A percentile compares a stretch with the other conserved stretches of the same genome.
phyloP scores from a whole-genome alignment of 2,797 vertebrate species.

The Platyrinchus mystaceus region DNA sequence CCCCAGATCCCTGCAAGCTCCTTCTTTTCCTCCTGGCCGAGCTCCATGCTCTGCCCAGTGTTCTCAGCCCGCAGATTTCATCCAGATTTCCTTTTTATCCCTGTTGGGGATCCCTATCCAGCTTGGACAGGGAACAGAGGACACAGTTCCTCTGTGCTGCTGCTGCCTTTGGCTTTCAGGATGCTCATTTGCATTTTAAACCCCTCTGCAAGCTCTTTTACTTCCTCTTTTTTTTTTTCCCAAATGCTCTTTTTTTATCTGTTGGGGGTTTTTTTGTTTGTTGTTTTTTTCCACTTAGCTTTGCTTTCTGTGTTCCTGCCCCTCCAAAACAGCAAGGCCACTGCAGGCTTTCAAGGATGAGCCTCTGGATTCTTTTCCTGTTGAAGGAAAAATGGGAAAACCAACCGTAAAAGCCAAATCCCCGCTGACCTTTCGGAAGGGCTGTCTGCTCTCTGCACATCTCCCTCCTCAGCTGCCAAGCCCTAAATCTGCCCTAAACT shows the following conservation, averaged over 20 bases:
- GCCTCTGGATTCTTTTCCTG: neutral
- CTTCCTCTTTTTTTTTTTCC: neutral
- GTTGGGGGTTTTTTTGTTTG: neutral
- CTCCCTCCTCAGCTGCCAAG: neutral
- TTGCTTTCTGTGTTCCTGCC: neutral
- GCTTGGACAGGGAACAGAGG: conserved; percentile 27
- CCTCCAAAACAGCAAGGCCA: neutral
- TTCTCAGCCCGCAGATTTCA: neutral
- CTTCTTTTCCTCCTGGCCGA: neutral
- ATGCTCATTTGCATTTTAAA: conserved; percentile 41
- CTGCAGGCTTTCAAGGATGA: neutral
- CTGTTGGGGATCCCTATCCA: neutral
- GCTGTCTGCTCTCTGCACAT: neutral
- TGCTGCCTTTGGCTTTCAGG: conserved; percentile 18
- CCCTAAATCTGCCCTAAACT: neutral
- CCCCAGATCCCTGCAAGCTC: neutral
- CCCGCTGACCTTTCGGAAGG: neutral
- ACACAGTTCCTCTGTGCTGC: neutral
- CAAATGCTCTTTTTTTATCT: neutral
- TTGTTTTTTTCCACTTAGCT: neutral
- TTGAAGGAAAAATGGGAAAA: neutral
- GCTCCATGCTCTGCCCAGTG: neutral
- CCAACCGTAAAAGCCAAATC: neutral
- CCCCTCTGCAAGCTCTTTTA: neutral
- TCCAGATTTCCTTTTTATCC: neutral